phyloP scores from a whole-genome alignment of 1,140 invertebrate species.

The Drosophila watanabei region DNA sequence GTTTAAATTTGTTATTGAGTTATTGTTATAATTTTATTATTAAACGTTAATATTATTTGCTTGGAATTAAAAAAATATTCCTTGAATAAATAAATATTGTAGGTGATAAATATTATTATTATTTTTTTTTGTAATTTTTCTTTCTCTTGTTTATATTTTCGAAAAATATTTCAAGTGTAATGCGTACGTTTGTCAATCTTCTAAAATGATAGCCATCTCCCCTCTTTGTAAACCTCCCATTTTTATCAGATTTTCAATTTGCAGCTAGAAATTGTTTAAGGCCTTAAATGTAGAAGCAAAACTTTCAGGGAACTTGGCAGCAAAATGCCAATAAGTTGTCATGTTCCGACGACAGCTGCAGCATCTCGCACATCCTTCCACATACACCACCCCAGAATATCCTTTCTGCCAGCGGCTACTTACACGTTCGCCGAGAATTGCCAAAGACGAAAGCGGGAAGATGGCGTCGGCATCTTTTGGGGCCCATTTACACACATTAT shows the following conservation, averaged over 20 bases:
- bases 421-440: constrained; percentile 42
- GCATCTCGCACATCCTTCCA: constrained; percentile 48
- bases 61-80: too few species aligned
- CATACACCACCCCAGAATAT: constrained; percentile 6
- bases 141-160: background rate
- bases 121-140: too few species aligned
- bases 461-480: constrained; percentile 5
- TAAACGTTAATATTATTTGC: too few species aligned
- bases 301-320: constrained; percentile 32
- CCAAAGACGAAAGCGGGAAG: constrained; percentile 21
- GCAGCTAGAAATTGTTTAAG: constrained; percentile 49
- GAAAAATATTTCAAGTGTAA: background rate
- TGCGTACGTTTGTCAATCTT: constrained; percentile 17
- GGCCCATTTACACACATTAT: constrained; percentile 41
- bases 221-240: background rate
- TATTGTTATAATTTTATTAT: too few species aligned
- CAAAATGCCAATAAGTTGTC: constrained; percentile 67
- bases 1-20: too few species aligned
- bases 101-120: too few species aligned
- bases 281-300: constrained; percentile 17
- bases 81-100: too few species aligned
- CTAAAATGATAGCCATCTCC: constrained; percentile 13
- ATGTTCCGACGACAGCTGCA: constrained; percentile 51
- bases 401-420: constrained; percentile 34
- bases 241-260: constrained; percentile 58